Evolutionary conservation across 2,888 invertebrate genomes (phyloP), one percentile per base, ranked within the genome.

Genomic region (Barypeithes pellucidus): DNA sequence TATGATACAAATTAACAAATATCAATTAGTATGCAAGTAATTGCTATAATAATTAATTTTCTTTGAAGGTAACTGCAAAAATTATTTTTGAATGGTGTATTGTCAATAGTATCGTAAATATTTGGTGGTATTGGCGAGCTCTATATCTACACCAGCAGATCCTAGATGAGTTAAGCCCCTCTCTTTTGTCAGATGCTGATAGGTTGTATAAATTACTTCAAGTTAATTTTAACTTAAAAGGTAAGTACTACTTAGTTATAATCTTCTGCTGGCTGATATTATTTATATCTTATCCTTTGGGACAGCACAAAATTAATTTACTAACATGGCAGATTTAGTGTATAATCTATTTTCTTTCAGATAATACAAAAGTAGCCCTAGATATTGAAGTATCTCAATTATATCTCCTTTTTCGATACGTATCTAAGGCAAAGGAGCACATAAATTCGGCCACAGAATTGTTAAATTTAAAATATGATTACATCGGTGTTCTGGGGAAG

Each of bases 401-500:
- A 9, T 93, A 92, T 82, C 86, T 95, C 54, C 87, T 91, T 63
- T 96, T 93, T 84, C 92, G 92, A 77, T 91, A 94, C 78, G 89
- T 94, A 12, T 89, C 90, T 43, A 90, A 90, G 79, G 91, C 93
- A 0, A 91, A 92, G 66, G 89, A 91, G 73, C 89, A 92, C 81
- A 87, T 97, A 66, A 85, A 88, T 5, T 87, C 87, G 54, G 93
- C 94, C 0, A 88, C 89, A 76, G 87, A 90, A 50, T 83, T 90
- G 45, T 87, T 94, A 29, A 90, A 91, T 4, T 84, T 97, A 47
- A 89, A 89, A 52, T 86, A 95, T 47, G 89, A 91, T 79, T 88
- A 96, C 3, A 84, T 88, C 87, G 95, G 96, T 78, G 90, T 93
- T 39, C 86, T 98, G 77, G 98, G 98, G 0, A 94, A 95, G 83